Evolutionary conservation across 2,888 invertebrate genomes (phyloP), one percentile per base, ranked within the genome.

Genomic region (Maniola hyperantus): DNA sequence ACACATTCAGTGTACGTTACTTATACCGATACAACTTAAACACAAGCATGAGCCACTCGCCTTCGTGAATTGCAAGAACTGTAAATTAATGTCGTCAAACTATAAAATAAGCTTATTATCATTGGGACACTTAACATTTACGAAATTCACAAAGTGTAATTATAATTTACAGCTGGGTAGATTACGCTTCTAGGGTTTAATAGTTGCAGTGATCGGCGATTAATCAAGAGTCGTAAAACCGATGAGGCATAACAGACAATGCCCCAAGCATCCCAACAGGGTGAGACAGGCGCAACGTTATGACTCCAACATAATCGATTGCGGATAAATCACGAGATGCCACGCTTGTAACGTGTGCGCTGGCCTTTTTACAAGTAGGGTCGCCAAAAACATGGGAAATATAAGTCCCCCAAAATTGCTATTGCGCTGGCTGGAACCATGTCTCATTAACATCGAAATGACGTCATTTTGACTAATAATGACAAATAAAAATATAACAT

Each of bases 161-260:
- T 51, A 51, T 51, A 50, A 20, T 26, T 20, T 46, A n/a, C n/a
- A 13, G 33, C 44, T 44, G 26, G 33, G n/a, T n/a, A n/a, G n/a
- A 44, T 59, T 44, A 59, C 18, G n/a, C 58, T 59, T 39, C 11
- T 34, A n/a, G 34, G 8, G 7, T 34, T 20, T 26, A 20, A 48
- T 36, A 26, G 18, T 57, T 8, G 36, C 55, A 34, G 39, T 85
- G 79, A 86, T 84, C 80, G 72, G 75, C 72, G 76, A 87, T 87
- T 88, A 87, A 89, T 88, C 84, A 85, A 78, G 76, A 79, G 83
- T 83, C 85, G 84, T 87, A 83, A 88, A 87, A 81, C 78, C 83
- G 84, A 87, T 86, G 88, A 82, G 79, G 76, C 88, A 77, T 83
- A 72, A 60, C 69, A 71, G 74, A 74, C 72, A 70, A 69, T 73